phyloP scores from a whole-genome alignment of 2,113 vertebrate species.

The Sakesphorus luctuosus region DNA sequence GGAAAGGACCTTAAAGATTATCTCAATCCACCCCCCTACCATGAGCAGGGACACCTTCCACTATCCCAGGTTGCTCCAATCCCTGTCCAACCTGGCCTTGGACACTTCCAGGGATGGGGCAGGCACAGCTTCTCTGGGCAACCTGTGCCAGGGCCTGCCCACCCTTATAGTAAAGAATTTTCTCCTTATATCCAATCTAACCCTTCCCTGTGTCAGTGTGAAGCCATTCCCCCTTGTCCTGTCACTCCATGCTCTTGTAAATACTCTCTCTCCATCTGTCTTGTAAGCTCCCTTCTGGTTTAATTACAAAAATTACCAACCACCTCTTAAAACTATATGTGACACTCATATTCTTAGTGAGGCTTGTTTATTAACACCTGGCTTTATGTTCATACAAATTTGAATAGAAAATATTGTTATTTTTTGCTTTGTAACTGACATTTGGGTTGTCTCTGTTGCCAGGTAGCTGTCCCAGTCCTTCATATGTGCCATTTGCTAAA shows the following conservation, averaged over 20 bases:
- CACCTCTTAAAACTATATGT: background rate
- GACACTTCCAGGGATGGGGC: background rate
- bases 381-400: accelerated
- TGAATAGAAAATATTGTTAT: background rate
- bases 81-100: background rate
- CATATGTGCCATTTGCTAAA: accelerated
- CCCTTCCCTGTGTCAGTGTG: background rate
- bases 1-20: background rate
- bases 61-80: background rate
- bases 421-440: background rate
- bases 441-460: accelerated
- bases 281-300: background rate
- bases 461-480: slow-evolving; percentile 20
- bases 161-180: background rate
- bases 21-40: background rate
- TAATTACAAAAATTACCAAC: no score
- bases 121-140: background rate
- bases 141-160: background rate
- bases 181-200: background rate
- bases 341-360: accelerated
- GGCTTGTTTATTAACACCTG: accelerated
- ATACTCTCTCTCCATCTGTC: background rate
- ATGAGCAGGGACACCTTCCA: background rate
- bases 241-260: background rate
- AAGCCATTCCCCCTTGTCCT: background rate